Conservation (phyloP, 2,888 invertebrate species). For the Cecidostiba fungosa region DNA sequence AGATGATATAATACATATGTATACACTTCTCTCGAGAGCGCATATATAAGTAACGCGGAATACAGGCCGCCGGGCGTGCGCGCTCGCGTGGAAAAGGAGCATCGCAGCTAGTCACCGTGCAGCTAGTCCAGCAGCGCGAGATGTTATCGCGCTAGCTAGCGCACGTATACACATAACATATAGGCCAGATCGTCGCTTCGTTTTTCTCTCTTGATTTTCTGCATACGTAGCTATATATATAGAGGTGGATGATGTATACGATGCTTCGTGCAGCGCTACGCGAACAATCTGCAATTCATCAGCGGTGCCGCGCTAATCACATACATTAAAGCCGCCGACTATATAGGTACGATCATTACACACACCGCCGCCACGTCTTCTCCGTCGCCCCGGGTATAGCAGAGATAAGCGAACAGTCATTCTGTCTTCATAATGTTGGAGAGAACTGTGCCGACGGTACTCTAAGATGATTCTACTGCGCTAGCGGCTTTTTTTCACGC, state of each 20-base stretch:
- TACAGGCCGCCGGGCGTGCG: conserved; percentile 44
- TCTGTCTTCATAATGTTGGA: not conserved
- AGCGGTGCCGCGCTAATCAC: conserved; percentile 43
- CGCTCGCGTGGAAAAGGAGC: conserved; percentile 33
- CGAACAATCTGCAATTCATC: conserved; percentile 52
- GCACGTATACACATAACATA: not conserved
- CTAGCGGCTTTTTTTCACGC: not conserved
- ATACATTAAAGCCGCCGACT: conserved; percentile 34
- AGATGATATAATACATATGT: no score
- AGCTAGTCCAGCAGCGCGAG: no score
- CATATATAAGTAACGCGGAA: not conserved
- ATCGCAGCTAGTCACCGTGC: not conserved
- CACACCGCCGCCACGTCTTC: not conserved
- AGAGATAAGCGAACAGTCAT: not conserved
- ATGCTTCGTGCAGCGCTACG: conserved; percentile 34
- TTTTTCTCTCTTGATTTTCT: not conserved
- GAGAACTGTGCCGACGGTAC: not conserved
- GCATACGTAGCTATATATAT: not conserved
- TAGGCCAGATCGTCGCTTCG: not conserved
- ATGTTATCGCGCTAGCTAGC: not conserved
- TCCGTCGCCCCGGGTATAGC: not conserved
- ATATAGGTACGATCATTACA: not conserved
- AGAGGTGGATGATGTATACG: not conserved
- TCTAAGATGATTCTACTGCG: conserved; percentile 11
- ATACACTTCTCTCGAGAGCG: not conserved